phyloP scores from a whole-genome alignment of 1,140 invertebrate species.

The Acromyrmex charruanus region DNA sequence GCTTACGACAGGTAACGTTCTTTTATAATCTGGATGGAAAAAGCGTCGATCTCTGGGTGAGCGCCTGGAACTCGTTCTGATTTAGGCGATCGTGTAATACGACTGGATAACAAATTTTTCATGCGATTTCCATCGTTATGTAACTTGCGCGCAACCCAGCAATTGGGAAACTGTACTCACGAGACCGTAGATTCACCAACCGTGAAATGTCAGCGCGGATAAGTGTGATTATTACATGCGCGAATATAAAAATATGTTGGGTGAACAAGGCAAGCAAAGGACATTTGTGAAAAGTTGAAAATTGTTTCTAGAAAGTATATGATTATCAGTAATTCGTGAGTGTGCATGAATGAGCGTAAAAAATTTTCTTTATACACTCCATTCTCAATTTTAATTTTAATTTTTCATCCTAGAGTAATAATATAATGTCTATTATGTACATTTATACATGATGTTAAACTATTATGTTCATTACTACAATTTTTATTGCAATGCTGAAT shows the following conservation, averaged over 20 bases:
- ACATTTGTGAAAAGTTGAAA: slow-evolving; percentile 12
- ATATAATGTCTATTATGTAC: neutral
- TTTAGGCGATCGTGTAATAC: slow-evolving; percentile 12
- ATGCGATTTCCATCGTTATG: slow-evolving; percentile 39
- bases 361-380: neutral
- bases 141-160: slow-evolving; percentile 30
- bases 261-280: neutral
- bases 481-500: neutral
- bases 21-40: neutral
- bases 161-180: slow-evolving; percentile 34
- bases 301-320: slow-evolving; percentile 16
- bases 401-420: neutral
- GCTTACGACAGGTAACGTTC: neutral
- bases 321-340: neutral
- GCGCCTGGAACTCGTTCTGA: neutral
- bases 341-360: neutral
- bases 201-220: slow-evolving; percentile 61
- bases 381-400: neutral
- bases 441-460: neutral
- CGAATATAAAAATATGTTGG: slow-evolving; percentile 13
- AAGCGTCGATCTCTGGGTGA: neutral
- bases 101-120: slow-evolving; percentile 41
- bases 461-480: neutral
- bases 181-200: slow-evolving; percentile 54
- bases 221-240: neutral